Evolutionary conservation across 2,797 vertebrate genomes (phyloP).

Genomic region (Trachops cirrhosus): DNA sequence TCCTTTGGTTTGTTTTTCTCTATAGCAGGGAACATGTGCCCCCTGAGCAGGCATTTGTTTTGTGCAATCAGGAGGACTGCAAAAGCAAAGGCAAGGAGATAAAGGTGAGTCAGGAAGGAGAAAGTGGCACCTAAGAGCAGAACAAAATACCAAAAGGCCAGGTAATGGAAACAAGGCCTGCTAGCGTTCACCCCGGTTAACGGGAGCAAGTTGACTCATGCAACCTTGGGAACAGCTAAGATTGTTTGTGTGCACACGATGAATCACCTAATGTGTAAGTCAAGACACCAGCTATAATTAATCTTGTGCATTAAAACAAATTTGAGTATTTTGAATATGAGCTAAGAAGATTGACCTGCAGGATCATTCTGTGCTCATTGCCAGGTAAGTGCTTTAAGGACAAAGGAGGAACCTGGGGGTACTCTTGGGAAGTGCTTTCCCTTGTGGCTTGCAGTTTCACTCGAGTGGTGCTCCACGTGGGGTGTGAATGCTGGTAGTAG

Average conservation of each 20-base stretch:
- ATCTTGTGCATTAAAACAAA: constrained; percentile 29
- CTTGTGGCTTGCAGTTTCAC: neutral
- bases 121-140: neutral
- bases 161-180: neutral
- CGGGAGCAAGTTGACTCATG: neutral
- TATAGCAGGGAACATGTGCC: neutral
- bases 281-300: constrained; percentile 16
- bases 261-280: constrained; percentile 28
- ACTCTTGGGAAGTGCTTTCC: neutral
- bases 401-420: neutral
- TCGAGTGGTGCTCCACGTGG: rapidly evolving
- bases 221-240: neutral
- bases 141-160: neutral
- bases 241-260: neutral
- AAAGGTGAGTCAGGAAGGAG: neutral
- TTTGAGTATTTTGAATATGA: constrained; percentile 10
- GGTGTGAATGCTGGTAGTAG: neutral
- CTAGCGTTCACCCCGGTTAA: neutral
- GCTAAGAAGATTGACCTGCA: constrained; percentile 38
- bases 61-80: neutral
- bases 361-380: neutral
- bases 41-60: neutral
- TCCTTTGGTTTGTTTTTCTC: constrained; percentile 33
- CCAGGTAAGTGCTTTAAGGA: neutral
- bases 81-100: neutral